A percentile compares a stretch with the other conserved stretches of the same genome.
These are phyloP conservation scores for Lepus americanus DNA, from an alignment of 2,113 vertebrate genomes.

Conservation along the genomic window DNA sequence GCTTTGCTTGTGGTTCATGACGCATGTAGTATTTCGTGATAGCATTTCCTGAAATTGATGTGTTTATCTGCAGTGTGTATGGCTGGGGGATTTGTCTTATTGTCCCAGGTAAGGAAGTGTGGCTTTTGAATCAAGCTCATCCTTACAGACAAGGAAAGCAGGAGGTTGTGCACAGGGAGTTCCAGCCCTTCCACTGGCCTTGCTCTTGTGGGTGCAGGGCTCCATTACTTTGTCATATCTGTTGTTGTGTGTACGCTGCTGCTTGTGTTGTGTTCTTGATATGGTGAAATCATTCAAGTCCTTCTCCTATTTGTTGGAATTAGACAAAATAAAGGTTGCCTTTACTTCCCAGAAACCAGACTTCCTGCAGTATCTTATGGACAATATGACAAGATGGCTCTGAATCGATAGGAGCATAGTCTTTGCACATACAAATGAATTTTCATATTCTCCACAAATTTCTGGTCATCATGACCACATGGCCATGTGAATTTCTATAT, in stretches of 20 bases:
- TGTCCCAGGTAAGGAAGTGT: background rate
- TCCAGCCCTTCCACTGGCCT: accelerated
- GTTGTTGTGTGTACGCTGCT: background rate
- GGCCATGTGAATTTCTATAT: background rate
- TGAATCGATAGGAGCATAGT: background rate
- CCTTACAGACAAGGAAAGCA: accelerated
- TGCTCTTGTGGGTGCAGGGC: background rate
- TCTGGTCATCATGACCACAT: background rate
- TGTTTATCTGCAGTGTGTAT: background rate
- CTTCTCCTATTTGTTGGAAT: background rate
- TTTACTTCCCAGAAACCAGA: conserved; percentile 13
- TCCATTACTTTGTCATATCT: background rate
- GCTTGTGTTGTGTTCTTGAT: background rate
- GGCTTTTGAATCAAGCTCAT: background rate
- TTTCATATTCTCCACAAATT: background rate
- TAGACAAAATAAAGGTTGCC: background rate
- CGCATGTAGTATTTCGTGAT: conserved; percentile 61
- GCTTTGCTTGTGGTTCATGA: conserved; percentile 70
- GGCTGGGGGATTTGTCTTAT: conserved; percentile 43
- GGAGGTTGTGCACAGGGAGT: background rate
- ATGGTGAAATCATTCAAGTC: background rate
- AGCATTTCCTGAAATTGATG: conserved; percentile 78
- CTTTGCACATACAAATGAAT: background rate
- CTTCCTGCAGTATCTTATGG: background rate
- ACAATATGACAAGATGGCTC: background rate